phyloP scores from a whole-genome alignment of 2,113 vertebrate genomes.

The Apus apus region DNA sequence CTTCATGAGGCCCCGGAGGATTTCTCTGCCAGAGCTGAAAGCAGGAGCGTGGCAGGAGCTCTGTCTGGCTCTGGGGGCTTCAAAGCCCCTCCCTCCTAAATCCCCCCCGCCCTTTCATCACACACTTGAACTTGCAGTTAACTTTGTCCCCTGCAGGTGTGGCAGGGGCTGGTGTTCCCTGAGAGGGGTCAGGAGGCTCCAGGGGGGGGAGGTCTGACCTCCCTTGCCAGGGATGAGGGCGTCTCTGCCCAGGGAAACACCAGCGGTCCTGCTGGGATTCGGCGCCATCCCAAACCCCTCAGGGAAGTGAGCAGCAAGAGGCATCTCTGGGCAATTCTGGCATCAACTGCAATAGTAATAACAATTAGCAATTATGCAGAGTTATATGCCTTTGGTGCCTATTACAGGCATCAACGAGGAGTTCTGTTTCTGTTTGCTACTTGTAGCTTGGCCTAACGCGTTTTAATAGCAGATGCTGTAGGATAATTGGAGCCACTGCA shows the following conservation, averaged over 20 bases:
- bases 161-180: accelerated
- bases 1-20: background rate
- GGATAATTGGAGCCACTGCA: slow-evolving; percentile 15
- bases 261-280: accelerated
- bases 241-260: background rate
- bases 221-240: no score
- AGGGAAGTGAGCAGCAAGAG: background rate
- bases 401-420: slow-evolving; percentile 16
- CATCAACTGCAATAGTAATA: slow-evolving; percentile 20
- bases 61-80: background rate
- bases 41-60: background rate
- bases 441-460: slow-evolving; percentile 39
- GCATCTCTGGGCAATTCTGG: slow-evolving; percentile 21
- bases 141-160: accelerated
- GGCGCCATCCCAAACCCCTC: background rate
- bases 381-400: slow-evolving; percentile 39
- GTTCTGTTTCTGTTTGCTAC: slow-evolving; percentile 49
- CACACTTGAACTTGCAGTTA: accelerated
- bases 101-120: accelerated
- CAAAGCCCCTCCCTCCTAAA: background rate
- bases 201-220: accelerated
- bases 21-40: background rate
- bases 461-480: slow-evolving; percentile 51
- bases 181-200: background rate
- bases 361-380: slow-evolving; percentile 54